Evolutionary conservation across 2,797 vertebrate genomes (phyloP).

Genomic region (Gadopsis marmoratus): DNA sequence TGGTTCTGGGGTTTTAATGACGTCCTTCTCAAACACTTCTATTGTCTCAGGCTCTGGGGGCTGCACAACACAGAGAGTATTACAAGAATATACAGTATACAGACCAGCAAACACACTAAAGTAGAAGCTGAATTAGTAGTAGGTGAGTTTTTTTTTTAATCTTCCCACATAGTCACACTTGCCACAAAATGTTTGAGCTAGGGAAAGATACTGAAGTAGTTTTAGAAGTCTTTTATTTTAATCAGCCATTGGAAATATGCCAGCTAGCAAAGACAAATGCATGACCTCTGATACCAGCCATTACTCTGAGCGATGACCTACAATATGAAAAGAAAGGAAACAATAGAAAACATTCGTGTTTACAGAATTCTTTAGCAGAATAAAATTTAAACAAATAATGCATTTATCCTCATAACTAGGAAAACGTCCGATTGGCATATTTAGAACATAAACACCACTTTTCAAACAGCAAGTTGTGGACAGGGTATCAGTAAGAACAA

Average conservation of each 20-base stretch:
- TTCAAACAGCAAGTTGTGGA: constrained; percentile 1
- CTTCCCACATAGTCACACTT: constrained; percentile 6
- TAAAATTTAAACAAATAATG: background rate
- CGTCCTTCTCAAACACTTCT: constrained; percentile 74
- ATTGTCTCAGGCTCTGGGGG: constrained; percentile 70
- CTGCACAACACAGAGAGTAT: constrained; percentile 71
- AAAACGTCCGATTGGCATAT: background rate
- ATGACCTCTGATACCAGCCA: background rate
- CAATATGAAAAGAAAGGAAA: constrained; percentile 7
- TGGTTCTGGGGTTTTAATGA: constrained; percentile 72
- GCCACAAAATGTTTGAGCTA: background rate
- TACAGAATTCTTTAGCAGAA: background rate
- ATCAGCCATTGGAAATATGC: background rate
- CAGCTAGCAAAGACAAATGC: constrained; percentile 13
- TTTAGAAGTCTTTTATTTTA: background rate
- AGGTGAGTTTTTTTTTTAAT: background rate
- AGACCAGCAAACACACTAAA: background rate
- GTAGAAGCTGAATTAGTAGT: background rate
- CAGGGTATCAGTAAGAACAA: background rate
- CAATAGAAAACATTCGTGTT: background rate
- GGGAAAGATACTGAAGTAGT: background rate
- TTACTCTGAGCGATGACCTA: background rate
- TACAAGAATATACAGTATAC: background rate
- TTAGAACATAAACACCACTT: background rate
- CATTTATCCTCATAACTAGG: background rate